These are phyloP conservation scores for Ormyrus rosae DNA, from an alignment of 2,888 invertebrate genomes.

Conservation along the genomic window DNA sequence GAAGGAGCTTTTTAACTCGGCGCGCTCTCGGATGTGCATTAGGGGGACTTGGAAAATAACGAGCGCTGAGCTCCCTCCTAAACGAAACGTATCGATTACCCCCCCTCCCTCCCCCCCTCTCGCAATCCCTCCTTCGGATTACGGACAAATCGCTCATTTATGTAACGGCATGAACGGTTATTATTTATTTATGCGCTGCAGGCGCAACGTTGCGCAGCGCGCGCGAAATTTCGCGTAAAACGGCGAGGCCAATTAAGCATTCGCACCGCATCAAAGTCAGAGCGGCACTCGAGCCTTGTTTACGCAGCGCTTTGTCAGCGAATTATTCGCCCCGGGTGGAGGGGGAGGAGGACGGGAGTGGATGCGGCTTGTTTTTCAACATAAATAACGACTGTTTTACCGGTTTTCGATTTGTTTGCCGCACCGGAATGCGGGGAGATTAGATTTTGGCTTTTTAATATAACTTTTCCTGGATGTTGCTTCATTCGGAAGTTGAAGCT, in stretches of 20 bases:
- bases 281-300: slow-evolving; percentile 16
- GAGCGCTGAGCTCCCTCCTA: slow-evolving; percentile 17
- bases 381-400: no score
- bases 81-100: not conserved
- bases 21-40: slow-evolving; percentile 17
- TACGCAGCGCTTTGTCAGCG: slow-evolving; percentile 26
- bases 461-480: no score
- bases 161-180: not conserved
- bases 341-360: no score
- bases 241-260: not conserved
- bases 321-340: not conserved
- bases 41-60: slow-evolving; percentile 20
- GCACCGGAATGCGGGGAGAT: no score
- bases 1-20: slow-evolving; percentile 51
- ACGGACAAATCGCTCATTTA: not conserved
- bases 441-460: no score
- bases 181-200: not conserved
- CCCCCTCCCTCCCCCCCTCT: no score
- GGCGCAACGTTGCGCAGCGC: not conserved
- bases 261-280: slow-evolving; percentile 12
- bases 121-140: no score
- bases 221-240: not conserved
- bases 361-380: no score
- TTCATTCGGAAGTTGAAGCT: no score
- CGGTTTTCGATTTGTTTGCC: no score